Conservation (phyloP, 2,113 vertebrate species). For the Willisornis vidua region DNA sequence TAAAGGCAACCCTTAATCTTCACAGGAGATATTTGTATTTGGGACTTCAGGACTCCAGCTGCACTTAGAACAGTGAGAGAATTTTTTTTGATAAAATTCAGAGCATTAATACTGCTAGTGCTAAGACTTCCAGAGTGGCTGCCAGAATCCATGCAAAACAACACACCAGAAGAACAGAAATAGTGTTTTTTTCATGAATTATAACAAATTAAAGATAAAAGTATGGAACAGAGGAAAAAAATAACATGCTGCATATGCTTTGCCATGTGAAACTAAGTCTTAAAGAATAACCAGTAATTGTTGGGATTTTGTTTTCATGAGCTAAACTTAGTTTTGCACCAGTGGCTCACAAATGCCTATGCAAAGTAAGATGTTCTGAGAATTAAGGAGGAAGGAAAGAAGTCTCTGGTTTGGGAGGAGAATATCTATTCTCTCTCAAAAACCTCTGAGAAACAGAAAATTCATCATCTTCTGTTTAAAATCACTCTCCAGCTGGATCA, state of each 20-base stretch:
- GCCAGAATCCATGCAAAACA: neutral
- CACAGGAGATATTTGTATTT: neutral
- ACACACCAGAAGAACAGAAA: neutral
- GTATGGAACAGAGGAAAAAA: neutral
- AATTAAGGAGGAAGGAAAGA: slow-evolving; percentile 3
- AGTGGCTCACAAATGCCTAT: neutral
- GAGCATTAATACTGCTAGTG: neutral
- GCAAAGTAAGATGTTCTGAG: slow-evolving; percentile 11
- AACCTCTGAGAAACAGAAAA: neutral
- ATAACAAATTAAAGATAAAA: neutral
- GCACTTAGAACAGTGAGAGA: neutral
- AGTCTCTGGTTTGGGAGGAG: neutral
- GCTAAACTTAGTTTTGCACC: neutral
- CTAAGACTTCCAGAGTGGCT: neutral
- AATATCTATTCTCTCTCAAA: neutral
- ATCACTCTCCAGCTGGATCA: neutral
- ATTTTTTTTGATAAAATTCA: neutral
- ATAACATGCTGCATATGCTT: neutral
- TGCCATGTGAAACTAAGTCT: neutral
- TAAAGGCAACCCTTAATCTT: neutral
- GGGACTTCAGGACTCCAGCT: neutral
- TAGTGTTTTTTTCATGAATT: neutral
- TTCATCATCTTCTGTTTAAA: slow-evolving; percentile 22
- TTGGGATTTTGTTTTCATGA: slow-evolving; percentile 3
- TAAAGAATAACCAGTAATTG: neutral